Base-by-base conservation (phyloP, 1,140 invertebrate genomes). In the Aphelenchoides fujianensis region DNA sequence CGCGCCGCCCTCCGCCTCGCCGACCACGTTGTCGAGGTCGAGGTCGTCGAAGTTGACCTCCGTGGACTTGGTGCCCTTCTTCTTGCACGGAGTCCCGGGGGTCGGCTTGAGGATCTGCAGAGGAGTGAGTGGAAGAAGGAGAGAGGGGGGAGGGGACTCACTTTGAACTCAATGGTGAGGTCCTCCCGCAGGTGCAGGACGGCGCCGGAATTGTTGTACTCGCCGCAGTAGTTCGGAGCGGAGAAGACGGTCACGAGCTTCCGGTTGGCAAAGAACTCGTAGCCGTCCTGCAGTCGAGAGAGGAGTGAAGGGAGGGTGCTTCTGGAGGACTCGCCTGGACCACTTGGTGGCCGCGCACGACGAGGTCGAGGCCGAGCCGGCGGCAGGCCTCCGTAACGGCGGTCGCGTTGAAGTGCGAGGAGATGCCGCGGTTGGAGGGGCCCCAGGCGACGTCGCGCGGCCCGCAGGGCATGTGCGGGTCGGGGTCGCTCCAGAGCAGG, bases 141-240 rank as follows among this genome's bases (percentile, higher is more conserved):
- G 57, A 72, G 16, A 48, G 16, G 23, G 1, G 19, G 9, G 35
- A 59, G 27, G 35, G 35, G 2, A 7, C 69, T 19, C 28, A 72
- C 70, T 9, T 71, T 23, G n/a, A 71, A 71, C 2, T 30, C 19
- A 7, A 70, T 71, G 7, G 23, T 97, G 48, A 98, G 89, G 69
- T 93, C 96, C 85, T 97, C 95, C 87, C 98, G 95, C 55, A 98
- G 95, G 76, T 92, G 95, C 95, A 98, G 98, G 92, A 98, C 97
- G 70, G 71, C 70, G 9, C 96, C 95, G 68, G 95, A 95, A 87
- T 98, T 98, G 85, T 98, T 95, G 86, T 98, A 98, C 88, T 98
- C 95, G 68, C 92, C 92, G 87, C 95, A 73, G 66, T 73, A 73
- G 68, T 73, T 73, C 30, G 72, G 71, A 12, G 72, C 72, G 9